Evolutionary conservation across 2,797 vertebrate species (phyloP).

Genomic region (Characodon lateralis): DNA sequence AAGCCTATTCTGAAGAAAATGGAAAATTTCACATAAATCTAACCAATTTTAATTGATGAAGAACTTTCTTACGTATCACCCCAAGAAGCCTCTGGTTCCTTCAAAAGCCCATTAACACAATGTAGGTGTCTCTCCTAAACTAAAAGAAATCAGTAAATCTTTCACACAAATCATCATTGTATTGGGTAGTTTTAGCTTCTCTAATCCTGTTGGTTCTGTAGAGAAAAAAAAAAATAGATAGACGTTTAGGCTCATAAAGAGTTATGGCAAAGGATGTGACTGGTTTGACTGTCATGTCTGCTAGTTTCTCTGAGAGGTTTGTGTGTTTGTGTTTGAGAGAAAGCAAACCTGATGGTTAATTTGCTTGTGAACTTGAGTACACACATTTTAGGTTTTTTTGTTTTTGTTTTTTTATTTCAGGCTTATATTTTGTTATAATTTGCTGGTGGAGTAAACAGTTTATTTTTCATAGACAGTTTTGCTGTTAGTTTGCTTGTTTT

Average conservation of each 20-base stretch:
- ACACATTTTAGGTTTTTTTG: background rate
- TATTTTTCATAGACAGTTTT: constrained; percentile 9
- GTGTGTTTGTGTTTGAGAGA: background rate
- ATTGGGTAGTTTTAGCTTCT: background rate
- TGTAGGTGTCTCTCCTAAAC: background rate
- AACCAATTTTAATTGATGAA: too few relatives aligned
- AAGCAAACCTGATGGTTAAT: background rate
- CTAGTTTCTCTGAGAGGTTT: background rate
- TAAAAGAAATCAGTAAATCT: background rate
- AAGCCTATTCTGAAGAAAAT: too few relatives aligned
- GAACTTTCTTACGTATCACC: background rate
- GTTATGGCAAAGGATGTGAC: background rate
- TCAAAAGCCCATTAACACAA: background rate
- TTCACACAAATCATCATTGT: background rate
- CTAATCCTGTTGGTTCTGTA: background rate
- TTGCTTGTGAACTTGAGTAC: background rate
- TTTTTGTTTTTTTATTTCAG: background rate
- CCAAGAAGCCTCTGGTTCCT: background rate
- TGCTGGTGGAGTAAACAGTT: constrained; percentile 6
- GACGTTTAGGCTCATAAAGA: background rate
- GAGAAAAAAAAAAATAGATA: background rate
- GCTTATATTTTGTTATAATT: constrained; percentile 10
- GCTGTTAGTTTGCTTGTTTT: constrained; percentile 15
- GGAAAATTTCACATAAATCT: too few relatives aligned
- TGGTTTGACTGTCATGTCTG: background rate